Base-by-base conservation (phyloP, 2,888 invertebrate genomes). In the Eudasyphora cyanicolor region DNA sequence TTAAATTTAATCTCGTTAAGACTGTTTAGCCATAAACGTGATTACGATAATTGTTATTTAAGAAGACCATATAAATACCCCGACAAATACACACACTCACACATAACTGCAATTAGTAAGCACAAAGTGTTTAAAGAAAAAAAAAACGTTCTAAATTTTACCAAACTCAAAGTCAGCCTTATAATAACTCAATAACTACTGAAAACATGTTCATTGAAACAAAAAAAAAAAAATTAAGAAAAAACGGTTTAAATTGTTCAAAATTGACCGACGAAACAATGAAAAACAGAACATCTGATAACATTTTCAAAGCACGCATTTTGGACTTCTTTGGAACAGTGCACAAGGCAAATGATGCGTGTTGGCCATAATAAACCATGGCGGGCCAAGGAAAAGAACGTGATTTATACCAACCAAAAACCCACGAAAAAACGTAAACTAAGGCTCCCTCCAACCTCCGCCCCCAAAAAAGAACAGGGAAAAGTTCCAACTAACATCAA, bases 251-350 rank as follows among this genome's bases (percentile, higher is more conserved):
- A 60, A 60, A 29, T 27, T 6, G 17, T 6, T 57, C 27, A 14
- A 1, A n/a, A n/a, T n/a, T n/a, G n/a, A n/a, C n/a, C n/a, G n/a
- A n/a, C n/a, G n/a, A n/a, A n/a, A n/a, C n/a, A n/a, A 69, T 32
- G n/a, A 27, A 75, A 76, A 76, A 45, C 60, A 32, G 60, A 60
- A 64, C 76, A 81, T 81, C 84, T 81, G 81, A 84, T 84, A 76
- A 79, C 67, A 76, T 64, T 76, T 84, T 62, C 81, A 57, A 79
- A 76, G 81, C 84, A 84, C 84, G 81, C 84, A 84, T 62, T 77
- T 32, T 24, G 24, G 27, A 24, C 27, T 51, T 51, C 51, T 5
- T 45, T 45, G 45, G n/a, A 45, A 45, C n/a, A 45, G 2, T n/a
- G 12, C 32, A 32, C 14, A 45, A 62, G 75, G 62, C 38, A 17